phyloP scores from a whole-genome alignment of 2,888 invertebrate genomes.

The Cosmopolites sordidus region DNA sequence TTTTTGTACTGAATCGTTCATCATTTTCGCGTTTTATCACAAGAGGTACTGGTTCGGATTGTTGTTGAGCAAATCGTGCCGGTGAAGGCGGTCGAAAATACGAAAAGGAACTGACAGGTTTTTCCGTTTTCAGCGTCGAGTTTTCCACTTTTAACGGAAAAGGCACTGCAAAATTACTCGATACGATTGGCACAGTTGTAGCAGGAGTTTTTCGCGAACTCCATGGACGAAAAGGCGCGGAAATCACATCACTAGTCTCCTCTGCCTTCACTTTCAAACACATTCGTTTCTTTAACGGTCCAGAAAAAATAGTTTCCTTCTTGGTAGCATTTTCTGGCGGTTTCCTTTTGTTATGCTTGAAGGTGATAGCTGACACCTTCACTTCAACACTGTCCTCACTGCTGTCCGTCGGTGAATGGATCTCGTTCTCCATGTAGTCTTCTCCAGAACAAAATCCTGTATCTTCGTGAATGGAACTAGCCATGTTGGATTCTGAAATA shows the following conservation, averaged over 20 bases:
- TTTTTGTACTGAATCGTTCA: conserved; percentile 14
- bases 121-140: conserved; percentile 24
- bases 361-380: conserved; percentile 57
- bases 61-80: conserved; percentile 28
- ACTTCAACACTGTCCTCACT: conserved; percentile 65
- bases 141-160: conserved; percentile 26
- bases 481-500: conserved; percentile 51
- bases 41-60: conserved; percentile 38
- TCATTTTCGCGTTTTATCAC: conserved; percentile 34
- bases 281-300: conserved; percentile 69
- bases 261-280: conserved; percentile 51
- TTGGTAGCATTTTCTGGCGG: conserved; percentile 60
- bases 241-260: conserved; percentile 27
- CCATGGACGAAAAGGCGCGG: conserved; percentile 64
- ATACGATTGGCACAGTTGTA: background rate
- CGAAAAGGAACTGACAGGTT: conserved; percentile 25
- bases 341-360: conserved; percentile 62
- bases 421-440: conserved; percentile 49
- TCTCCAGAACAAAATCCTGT: conserved; percentile 70
- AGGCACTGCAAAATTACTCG: conserved; percentile 26
- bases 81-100: conserved; percentile 44
- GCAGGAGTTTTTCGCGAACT: conserved; percentile 43
- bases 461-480: conserved; percentile 50
- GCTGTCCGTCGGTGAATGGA: conserved; percentile 60
- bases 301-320: conserved; percentile 49